Evolutionary conservation across 2,113 vertebrate species (phyloP).

Genomic region (Gadus macrocephalus): DNA sequence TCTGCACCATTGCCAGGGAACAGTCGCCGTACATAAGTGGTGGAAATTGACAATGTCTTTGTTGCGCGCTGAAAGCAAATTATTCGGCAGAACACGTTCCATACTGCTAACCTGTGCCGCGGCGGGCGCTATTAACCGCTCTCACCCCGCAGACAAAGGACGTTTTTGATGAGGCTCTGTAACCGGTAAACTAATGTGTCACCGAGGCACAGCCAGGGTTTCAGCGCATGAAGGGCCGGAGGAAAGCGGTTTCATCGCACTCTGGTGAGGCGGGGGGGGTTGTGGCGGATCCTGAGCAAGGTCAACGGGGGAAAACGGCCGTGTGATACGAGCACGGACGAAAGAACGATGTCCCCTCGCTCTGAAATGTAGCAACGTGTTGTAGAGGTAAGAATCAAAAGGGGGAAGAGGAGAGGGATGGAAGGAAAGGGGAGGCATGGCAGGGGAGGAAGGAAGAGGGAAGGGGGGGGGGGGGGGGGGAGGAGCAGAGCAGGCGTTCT

Average conservation of each 20-base stretch:
- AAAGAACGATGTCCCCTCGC: too few relatives aligned
- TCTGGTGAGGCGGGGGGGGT: background rate
- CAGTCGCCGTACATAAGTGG: constrained; percentile 1
- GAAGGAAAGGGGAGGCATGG: too few relatives aligned
- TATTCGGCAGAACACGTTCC: background rate
- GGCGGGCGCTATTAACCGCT: constrained; percentile 5
- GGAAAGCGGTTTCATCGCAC: background rate
- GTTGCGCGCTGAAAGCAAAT: background rate
- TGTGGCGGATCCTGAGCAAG: too few relatives aligned
- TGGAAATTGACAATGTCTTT: constrained; percentile 8
- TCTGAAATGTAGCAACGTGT: too few relatives aligned
- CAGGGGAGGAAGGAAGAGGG: background rate
- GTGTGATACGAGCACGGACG: background rate
- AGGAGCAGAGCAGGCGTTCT: constrained; percentile 2
- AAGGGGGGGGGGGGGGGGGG: constrained; percentile 6
- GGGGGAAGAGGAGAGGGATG: too few relatives aligned
- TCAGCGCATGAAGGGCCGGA: background rate
- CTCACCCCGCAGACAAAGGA: background rate
- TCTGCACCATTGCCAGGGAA: constrained; percentile 12
- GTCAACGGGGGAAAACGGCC: too few relatives aligned
- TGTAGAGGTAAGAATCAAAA: too few relatives aligned
- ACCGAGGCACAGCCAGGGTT: background rate
- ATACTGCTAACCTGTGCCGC: background rate
- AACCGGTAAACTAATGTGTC: background rate
- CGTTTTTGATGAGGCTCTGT: background rate